A percentile compares a stretch with the other conserved stretches of the same genome.
Evolutionary conservation across 2,888 invertebrate genomes (phyloP).

Genomic region (Drosophila monieri): DNA sequence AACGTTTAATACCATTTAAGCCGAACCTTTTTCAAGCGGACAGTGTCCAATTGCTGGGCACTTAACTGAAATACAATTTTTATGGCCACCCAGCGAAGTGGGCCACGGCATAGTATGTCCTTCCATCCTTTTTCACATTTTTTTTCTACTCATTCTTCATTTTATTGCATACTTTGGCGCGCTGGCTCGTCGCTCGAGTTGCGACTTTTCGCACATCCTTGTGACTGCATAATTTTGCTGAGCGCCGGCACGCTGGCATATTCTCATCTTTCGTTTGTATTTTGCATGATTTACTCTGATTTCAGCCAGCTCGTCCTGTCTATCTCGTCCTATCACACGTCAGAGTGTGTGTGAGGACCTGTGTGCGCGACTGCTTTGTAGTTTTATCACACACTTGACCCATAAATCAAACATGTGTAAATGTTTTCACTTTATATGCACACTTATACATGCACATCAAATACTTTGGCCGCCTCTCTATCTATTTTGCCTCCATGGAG

Average conservation of each 20-base stretch:
- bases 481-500: slow-evolving; percentile 43
- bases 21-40: slow-evolving; percentile 39
- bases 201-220: slow-evolving; percentile 67
- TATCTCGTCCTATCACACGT: slow-evolving; percentile 1
- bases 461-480: slow-evolving; percentile 65
- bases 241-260: slow-evolving; percentile 46
- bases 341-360: neutral
- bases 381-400: slow-evolving; percentile 78
- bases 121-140: slow-evolving; percentile 5
- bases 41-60: slow-evolving; percentile 48
- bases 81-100: slow-evolving; percentile 42
- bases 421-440: slow-evolving; percentile 78
- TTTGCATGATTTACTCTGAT: slow-evolving; percentile 76
- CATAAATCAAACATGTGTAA: slow-evolving; percentile 78
- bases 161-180: slow-evolving; percentile 65
- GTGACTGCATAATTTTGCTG: slow-evolving; percentile 67
- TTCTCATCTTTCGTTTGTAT: slow-evolving; percentile 57
- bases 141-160: slow-evolving; percentile 30
- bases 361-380: slow-evolving; percentile 62
- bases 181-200: slow-evolving; percentile 37
- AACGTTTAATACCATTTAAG: slow-evolving; percentile 62
- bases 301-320: slow-evolving; percentile 25
- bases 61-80: slow-evolving; percentile 64
- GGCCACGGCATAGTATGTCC: slow-evolving; percentile 5
- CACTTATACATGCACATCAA: slow-evolving; percentile 60